Conservation (phyloP, 2,888 invertebrate species). For the Platycheirus rosarum region DNA sequence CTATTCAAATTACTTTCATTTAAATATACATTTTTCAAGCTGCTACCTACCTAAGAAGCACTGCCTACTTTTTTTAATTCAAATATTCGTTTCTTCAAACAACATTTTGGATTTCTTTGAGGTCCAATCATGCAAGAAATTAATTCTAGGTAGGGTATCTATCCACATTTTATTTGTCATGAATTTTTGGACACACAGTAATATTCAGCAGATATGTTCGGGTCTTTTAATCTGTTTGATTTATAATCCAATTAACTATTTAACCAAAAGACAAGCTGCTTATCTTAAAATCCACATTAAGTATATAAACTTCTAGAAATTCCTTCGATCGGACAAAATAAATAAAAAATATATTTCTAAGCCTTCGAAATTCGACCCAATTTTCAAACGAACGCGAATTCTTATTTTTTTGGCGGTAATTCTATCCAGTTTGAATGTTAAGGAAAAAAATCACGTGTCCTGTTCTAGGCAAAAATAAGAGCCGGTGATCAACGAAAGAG, state of each 20-base stretch:
- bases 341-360: too few relatives aligned
- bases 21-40: too few relatives aligned
- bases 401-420: constrained; percentile 52
- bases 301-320: neutral
- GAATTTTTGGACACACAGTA: constrained; percentile 15
- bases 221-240: constrained; percentile 45
- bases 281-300: constrained; percentile 14
- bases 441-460: constrained; percentile 45
- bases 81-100: too few relatives aligned
- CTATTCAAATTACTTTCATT: too few relatives aligned
- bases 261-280: constrained; percentile 14
- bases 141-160: constrained; percentile 16
- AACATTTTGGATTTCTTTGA: constrained; percentile 17
- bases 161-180: neutral
- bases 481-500: constrained; percentile 19
- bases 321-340: too few relatives aligned
- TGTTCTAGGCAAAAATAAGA: constrained; percentile 23
- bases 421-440: constrained; percentile 15
- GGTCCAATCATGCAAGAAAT: constrained; percentile 56
- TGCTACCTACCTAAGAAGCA: too few relatives aligned
- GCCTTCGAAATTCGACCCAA: constrained; percentile 58
- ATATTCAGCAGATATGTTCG: constrained; percentile 13
- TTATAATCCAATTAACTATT: constrained; percentile 62
- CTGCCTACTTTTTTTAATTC: too few relatives aligned
- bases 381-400: constrained; percentile 43